Evolutionary conservation across 2,888 invertebrate genomes (phyloP).

Genomic region (Yponomeuta cagnagella): DNA sequence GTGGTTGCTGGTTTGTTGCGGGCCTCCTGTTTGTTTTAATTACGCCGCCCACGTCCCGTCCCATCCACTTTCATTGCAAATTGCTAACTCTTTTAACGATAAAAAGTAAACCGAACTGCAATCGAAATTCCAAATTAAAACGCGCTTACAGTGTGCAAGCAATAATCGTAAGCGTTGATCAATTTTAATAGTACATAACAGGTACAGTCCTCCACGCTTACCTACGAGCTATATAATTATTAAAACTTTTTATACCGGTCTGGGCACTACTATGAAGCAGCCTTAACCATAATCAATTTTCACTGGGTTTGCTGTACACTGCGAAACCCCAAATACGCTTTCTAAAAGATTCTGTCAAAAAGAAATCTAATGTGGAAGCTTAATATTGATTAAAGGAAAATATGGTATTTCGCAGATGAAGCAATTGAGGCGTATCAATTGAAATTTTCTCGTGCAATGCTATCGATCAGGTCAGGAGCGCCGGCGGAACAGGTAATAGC

Average conservation of each 20-base stretch:
- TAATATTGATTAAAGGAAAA: neutral
- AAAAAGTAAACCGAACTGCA: conserved; percentile 46
- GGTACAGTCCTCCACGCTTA: neutral
- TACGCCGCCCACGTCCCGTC: conserved; percentile 49
- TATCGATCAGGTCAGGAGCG: conserved; percentile 26
- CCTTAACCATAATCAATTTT: too few relatives aligned
- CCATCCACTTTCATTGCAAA: conserved; percentile 59
- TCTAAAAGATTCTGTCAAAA: neutral
- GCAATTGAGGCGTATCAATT: conserved; percentile 22
- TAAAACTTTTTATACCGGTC: neutral
- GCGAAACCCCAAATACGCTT: neutral
- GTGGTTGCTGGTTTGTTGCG: conserved; percentile 59
- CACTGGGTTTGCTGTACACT: too few relatives aligned
- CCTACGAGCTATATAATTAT: neutral
- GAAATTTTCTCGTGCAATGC: conserved; percentile 26
- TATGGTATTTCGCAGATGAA: neutral
- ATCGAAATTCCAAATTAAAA: conserved; percentile 24
- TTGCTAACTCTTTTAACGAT: conserved; percentile 58
- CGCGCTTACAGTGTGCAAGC: conserved; percentile 12
- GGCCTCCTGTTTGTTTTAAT: conserved; percentile 71
- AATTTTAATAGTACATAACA: neutral
- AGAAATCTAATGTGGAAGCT: neutral
- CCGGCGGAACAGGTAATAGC: conserved; percentile 12
- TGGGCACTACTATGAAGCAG: neutral
- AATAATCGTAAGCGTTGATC: conserved; percentile 16